Evolutionary conservation across 2,797 vertebrate species (phyloP).

Genomic region (Passerculus sandwichensis): DNA sequence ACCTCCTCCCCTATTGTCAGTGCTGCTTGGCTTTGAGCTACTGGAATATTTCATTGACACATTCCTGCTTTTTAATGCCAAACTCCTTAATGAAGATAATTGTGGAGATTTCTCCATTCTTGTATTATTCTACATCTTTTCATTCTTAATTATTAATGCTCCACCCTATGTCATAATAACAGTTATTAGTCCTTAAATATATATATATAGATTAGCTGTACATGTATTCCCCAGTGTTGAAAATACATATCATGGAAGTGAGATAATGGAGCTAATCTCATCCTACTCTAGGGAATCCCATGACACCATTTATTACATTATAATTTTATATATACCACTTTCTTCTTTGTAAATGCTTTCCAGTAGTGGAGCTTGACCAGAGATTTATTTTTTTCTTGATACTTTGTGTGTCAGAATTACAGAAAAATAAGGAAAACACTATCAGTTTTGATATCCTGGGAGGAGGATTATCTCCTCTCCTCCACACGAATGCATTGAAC

Average conservation of each 20-base stretch:
- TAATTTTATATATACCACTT: background rate
- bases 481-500: background rate
- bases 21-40: background rate
- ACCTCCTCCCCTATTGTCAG: constrained; percentile 20
- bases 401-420: background rate
- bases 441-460: background rate
- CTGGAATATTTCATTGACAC: background rate
- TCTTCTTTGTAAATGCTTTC: background rate
- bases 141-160: background rate
- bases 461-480: constrained; percentile 20
- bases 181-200: constrained; percentile 3
- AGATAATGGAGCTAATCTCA: background rate
- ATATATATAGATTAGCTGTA: background rate
- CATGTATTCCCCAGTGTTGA: background rate
- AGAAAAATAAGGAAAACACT: background rate
- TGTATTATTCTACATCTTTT: background rate
- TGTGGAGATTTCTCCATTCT: background rate
- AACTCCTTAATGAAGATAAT: background rate
- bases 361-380: background rate
- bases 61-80: background rate
- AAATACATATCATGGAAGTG: background rate
- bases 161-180: background rate
- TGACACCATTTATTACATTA: background rate
- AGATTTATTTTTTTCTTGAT: background rate
- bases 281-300: background rate